These are phyloP conservation scores for Helogale parvula DNA, from an alignment of 2,113 vertebrate genomes.

Conservation along the genomic window DNA sequence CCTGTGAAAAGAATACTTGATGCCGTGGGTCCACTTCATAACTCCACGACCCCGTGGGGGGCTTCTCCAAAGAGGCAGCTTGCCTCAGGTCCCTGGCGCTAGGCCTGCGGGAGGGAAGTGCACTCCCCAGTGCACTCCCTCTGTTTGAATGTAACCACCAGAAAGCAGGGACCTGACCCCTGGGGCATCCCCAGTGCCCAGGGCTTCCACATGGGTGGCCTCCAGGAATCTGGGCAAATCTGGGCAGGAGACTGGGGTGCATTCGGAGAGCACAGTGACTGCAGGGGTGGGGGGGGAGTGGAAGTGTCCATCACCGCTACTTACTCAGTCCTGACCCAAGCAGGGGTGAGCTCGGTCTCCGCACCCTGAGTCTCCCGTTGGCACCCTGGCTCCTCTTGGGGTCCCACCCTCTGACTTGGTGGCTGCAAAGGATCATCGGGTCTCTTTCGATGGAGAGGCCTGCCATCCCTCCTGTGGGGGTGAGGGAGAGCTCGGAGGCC, in stretches of 20 bases:
- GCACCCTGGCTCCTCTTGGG: not conserved
- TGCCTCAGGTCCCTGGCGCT: not conserved
- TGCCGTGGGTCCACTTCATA: not conserved
- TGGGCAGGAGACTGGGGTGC: not conserved
- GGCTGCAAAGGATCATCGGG: not conserved
- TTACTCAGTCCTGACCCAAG: not conserved
- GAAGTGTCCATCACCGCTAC: not conserved
- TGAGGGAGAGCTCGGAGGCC: not conserved
- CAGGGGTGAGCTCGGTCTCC: not conserved
- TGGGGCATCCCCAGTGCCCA: not conserved
- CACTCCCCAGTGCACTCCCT: rapidly evolving
- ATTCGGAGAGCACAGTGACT: not conserved
- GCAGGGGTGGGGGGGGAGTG: not conserved
- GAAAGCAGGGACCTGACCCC: not conserved
- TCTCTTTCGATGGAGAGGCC: too few relatives aligned
- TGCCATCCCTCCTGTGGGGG: not conserved
- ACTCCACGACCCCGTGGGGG: not conserved
- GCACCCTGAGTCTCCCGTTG: not conserved
- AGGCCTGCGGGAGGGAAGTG: not conserved
- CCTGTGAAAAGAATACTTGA: not conserved
- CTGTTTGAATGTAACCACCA: not conserved
- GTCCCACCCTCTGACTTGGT: not conserved
- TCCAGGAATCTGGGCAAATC: not conserved
- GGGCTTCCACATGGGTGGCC: not conserved
- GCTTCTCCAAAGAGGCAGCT: not conserved